Percentiles rank a stretch among this genome's conserved stretches.
Evolutionary conservation across 2,113 vertebrate species (phyloP).

Genomic region (Tylochromis polylepis): DNA sequence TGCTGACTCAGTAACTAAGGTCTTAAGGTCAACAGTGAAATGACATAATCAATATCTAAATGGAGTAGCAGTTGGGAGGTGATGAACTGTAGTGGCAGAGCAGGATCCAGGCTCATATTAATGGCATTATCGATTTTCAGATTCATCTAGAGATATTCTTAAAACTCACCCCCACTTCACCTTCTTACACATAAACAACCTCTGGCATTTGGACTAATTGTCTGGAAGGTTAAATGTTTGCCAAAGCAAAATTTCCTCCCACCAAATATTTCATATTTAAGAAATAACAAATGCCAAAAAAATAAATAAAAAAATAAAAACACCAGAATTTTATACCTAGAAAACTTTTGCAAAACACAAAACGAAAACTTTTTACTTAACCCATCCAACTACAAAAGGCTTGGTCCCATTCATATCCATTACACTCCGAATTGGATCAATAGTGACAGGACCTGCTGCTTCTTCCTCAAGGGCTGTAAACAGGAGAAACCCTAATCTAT

Average conservation of each 20-base stretch:
- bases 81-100: constrained; percentile 22
- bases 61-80: constrained; percentile 1
- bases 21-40: constrained; percentile 26
- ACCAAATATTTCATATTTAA: not conserved
- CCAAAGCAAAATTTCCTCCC: not conserved
- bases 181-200: not conserved
- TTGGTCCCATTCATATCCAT: constrained; percentile 55
- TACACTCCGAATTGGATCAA: constrained; percentile 47
- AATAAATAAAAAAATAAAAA: no score
- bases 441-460: constrained; percentile 51
- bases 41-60: constrained; percentile 51
- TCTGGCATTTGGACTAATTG: not conserved
- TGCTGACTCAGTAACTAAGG: constrained; percentile 10
- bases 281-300: not conserved
- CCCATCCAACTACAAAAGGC: not conserved
- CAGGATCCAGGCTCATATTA: constrained; percentile 35
- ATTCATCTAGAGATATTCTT: constrained; percentile 23
- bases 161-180: not conserved
- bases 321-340: not conserved
- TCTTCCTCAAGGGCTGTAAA: constrained; percentile 56
- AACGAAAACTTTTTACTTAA: not conserved
- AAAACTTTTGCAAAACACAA: not conserved
- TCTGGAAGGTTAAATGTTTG: not conserved
- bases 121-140: constrained; percentile 38
- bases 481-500: constrained; percentile 44